Base-by-base conservation (phyloP, 2,888 invertebrate species). In the Apeira syringaria region DNA sequence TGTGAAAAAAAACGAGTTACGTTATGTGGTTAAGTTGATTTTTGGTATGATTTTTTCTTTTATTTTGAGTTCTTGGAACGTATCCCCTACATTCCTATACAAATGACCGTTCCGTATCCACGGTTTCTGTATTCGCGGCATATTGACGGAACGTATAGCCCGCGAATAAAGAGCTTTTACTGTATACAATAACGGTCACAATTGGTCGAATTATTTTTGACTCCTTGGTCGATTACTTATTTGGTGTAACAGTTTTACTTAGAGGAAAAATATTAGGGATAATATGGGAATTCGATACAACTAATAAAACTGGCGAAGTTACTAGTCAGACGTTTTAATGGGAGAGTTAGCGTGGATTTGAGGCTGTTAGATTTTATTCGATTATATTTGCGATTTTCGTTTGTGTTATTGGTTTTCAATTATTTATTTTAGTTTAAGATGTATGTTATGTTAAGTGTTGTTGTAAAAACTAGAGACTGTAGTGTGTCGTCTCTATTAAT, bases 281-380 rank as follows among this genome's bases (percentile, higher is more conserved):
- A n/a, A n/a, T n/a, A n/a, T n/a, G n/a, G n/a, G n/a, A n/a, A 39
- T 41, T 17, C 6, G 22, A 18, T 24, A 33, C 5, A 7, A 17
- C 17, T 18, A 39, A 18, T 7, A 2, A 35, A 28, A 34, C 35
- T 48, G 36, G 27, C 46, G 32, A 44, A 12, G 48, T 56, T 57
- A 52, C 68, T 68, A 64, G 65, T 68, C 68, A 66, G 52, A 50
- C 29, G 37, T 32, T 29, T 47, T 46, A n/a, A 47, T 47, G 30
- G 49, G 55, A 51, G 50, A 57, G 47, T 50, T 50, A 38, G 47
- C 28, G 53, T 42, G 44, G 56, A 51, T 51, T 53, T 46, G 59
- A 63, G 65, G 64, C 60, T 65, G 63, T 63, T 61, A 36, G 50
- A 30, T 35, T 34, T 49, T 33, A 40, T 50, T 51, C 17, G 29